A percentile compares a stretch with the other conserved stretches of the same genome.
Evolutionary conservation across 1,140 invertebrate species (phyloP).

Genomic region (Pachypeltis micranthus): DNA sequence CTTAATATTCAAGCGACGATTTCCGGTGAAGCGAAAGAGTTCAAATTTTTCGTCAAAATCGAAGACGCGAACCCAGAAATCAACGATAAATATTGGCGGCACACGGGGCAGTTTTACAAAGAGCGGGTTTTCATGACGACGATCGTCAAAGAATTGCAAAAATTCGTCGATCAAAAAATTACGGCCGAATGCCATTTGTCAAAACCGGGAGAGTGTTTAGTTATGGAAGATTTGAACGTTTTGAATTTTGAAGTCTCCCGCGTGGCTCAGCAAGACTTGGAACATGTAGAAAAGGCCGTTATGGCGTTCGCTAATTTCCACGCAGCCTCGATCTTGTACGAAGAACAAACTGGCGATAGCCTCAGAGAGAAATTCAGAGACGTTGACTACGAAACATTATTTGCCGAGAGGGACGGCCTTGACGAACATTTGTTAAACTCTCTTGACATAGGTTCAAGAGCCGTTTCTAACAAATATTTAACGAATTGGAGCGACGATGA

Average conservation of each 20-base stretch:
- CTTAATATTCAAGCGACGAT: not conserved
- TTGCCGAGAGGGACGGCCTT: too few species aligned
- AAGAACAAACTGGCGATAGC: not conserved
- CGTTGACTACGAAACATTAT: not conserved
- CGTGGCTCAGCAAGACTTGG: not conserved
- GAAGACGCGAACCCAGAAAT: not conserved
- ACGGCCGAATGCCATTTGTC: conserved; percentile 13
- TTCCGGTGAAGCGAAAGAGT: not conserved
- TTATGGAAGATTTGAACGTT: not conserved
- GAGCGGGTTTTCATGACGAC: conserved; percentile 8
- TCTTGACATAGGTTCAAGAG: too few species aligned
- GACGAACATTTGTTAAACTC: too few species aligned
- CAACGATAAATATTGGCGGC: not conserved
- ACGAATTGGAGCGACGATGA: too few species aligned
- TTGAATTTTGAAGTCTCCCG: not conserved
- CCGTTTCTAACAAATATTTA: too few species aligned
- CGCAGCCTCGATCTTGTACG: not conserved
- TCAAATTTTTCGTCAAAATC: conserved; percentile 8
- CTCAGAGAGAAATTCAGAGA: not conserved
- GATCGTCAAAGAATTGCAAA: conserved; percentile 2
- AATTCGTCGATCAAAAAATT: not conserved
- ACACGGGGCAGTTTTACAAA: not conserved
- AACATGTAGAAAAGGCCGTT: conserved; percentile 9
- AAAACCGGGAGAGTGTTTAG: conserved; percentile 2
- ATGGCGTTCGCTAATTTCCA: conserved; percentile 11